These are phyloP conservation scores for Schizaphis graminum DNA, from an alignment of 2,888 invertebrate species.

Conservation along the genomic window DNA sequence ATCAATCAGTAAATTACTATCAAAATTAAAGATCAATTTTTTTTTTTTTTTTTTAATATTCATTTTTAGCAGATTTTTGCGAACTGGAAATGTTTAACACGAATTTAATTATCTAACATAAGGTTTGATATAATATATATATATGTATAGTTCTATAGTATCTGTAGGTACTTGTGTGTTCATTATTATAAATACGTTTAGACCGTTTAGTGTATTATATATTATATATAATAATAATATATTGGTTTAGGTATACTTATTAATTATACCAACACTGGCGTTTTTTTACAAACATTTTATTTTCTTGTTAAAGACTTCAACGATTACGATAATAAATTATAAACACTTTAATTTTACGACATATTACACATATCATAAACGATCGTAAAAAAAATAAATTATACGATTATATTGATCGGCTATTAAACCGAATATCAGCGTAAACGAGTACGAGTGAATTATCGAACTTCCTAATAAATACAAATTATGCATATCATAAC, in stretches of 20 bases:
- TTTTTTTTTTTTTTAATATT: background rate
- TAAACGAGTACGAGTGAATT: background rate
- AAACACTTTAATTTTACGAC: background rate
- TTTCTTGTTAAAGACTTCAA: background rate
- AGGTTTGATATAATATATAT: background rate
- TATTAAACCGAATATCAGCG: background rate
- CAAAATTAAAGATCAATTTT: background rate
- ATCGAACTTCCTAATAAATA: conserved; percentile 5
- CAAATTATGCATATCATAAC: background rate
- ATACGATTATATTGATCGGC: background rate
- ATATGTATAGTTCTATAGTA: no score
- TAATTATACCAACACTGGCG: background rate
- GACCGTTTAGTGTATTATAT: background rate
- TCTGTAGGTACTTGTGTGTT: background rate
- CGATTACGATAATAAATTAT: background rate
- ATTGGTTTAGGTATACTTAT: background rate
- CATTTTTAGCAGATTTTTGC: background rate
- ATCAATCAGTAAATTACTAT: background rate
- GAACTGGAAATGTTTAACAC: background rate
- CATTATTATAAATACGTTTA: background rate
- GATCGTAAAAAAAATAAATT: background rate
- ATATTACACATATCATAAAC: background rate
- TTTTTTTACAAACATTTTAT: background rate
- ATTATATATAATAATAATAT: background rate
- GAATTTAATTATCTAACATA: background rate